Evolutionary conservation across 1,140 invertebrate genomes (phyloP), one percentile per base, ranked within the genome.

Genomic region (Gryllus bimaculatus): DNA sequence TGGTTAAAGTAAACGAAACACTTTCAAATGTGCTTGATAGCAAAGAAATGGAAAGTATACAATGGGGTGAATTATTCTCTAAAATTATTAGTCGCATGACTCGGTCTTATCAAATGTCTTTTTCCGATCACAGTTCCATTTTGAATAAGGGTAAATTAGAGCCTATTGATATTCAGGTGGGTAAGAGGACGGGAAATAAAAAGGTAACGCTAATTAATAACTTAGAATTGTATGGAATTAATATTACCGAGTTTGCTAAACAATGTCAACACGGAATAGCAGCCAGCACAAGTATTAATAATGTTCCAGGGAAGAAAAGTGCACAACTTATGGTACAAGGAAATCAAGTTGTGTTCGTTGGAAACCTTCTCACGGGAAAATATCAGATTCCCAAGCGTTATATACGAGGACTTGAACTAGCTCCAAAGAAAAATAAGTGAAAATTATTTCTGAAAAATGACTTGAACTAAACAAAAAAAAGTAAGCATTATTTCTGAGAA

Each of bases 141-240:
- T 84, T 94, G 8, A 89, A 89, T 79, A 93, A 91, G 82, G 92
- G 92, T 74, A 93, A 94, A 85, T 86, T 96, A 80, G 90, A 94
- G 49, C 91, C 92, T 18, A 93, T 97, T 80, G 91, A 91, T 81
- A 92, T 97, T 85, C 90, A 90, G 12, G 90, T 96, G 7, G 91
- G 90, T 18, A 92, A 91, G n/a, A 86, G 95, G 78, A 90, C 91
- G 47, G 92, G 93, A n/a, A 95, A 95, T 83, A 98, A 98, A 85
- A 97, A 96, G 88, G 94, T 95, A 15, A 97, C 96, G 1, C 85
- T 97, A 66, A 90, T 98, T 0, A 93, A 94, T 81, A 97, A 97
- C 86, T 88, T 97, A 80, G 94, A 96, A 85, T 86, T 90, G 39
- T 97, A 91, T 87, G 95, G 95, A 18, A 94, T 97, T 80, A 92